Evolutionary conservation across 2,888 invertebrate species (phyloP).

Genomic region (Cylindroiulus punctatus): DNA sequence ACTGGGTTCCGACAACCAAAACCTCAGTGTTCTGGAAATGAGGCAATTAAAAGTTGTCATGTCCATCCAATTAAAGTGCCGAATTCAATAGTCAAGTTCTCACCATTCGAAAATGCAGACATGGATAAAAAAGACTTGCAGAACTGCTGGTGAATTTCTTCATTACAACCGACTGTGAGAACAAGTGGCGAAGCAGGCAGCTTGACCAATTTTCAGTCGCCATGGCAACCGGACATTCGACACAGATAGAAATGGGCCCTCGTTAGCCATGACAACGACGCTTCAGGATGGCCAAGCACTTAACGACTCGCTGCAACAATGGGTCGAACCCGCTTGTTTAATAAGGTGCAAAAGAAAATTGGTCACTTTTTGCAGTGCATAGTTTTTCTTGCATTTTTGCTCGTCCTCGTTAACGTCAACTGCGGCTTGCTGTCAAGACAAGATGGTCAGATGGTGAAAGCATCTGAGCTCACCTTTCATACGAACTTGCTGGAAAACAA

Average conservation of each 20-base stretch:
- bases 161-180: neutral
- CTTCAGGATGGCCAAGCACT: neutral
- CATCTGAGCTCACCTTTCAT: too few species aligned
- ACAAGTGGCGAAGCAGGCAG: neutral
- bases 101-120: neutral
- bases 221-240: neutral
- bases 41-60: constrained; percentile 25
- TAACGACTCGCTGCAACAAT: constrained; percentile 15
- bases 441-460: too few species aligned
- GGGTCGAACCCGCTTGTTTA: neutral
- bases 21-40: neutral
- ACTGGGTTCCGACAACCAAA: neutral
- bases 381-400: neutral
- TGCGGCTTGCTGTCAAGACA: too few species aligned
- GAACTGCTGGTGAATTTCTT: neutral
- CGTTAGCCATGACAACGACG: neutral
- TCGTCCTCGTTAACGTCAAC: too few species aligned
- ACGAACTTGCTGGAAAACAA: too few species aligned
- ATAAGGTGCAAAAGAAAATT: constrained; percentile 1
- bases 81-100: neutral
- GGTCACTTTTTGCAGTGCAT: neutral
- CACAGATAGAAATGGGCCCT: constrained; percentile 1
- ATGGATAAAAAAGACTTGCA: neutral
- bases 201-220: neutral
- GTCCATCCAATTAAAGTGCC: neutral